Conservation (phyloP, 2,888 invertebrate genomes). For the Cancer borealis region DNA sequence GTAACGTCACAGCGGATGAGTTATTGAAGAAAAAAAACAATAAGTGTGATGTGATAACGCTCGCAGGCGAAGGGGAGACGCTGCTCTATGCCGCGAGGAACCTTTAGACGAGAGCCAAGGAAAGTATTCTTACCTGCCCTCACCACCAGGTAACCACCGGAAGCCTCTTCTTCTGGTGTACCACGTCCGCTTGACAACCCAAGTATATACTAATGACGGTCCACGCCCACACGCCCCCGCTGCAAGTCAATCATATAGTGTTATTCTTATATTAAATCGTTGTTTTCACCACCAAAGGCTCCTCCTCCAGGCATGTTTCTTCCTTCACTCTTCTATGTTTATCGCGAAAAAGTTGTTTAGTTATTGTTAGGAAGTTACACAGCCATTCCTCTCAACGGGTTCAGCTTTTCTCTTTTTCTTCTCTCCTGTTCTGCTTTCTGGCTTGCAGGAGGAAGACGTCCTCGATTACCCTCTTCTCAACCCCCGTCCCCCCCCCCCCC, state of each 20-base stretch:
- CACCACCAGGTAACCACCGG: conserved; percentile 17
- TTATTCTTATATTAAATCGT: not conserved
- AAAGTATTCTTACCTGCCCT: conserved; percentile 7
- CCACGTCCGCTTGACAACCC: conserved; percentile 25
- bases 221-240: not conserved
- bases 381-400: not conserved
- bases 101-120: not conserved
- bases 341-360: not conserved
- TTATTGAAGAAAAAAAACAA: not conserved
- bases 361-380: not conserved
- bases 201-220: not conserved
- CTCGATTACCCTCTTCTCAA: not conserved
- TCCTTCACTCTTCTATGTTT: not conserved
- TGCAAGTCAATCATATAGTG: not conserved
- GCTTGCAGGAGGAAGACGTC: not conserved
- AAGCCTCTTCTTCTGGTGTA: conserved; percentile 39
- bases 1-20: not conserved
- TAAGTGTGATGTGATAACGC: not conserved
- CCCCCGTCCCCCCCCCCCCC: no score
- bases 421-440: not conserved
- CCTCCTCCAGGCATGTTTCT: not conserved
- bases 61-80: not conserved
- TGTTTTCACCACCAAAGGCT: not conserved
- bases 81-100: not conserved
- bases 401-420: not conserved